These are phyloP conservation scores for Cosmia trapezina DNA, from an alignment of 2,888 invertebrate genomes.

Conservation along the genomic window DNA sequence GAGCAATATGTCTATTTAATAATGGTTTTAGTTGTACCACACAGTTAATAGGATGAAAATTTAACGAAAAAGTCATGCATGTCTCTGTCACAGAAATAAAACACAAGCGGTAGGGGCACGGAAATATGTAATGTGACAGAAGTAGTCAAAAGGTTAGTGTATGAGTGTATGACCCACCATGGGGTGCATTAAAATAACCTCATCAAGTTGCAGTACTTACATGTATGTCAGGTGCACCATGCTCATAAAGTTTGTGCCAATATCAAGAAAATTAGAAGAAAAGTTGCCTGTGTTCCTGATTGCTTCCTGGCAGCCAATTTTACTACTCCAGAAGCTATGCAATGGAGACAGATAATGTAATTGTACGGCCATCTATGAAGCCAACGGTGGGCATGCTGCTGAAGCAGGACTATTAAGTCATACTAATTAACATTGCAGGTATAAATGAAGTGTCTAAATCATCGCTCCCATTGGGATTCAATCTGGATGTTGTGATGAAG, in stretches of 20 bases:
- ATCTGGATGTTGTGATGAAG: slow-evolving; percentile 78
- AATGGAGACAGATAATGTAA: background rate
- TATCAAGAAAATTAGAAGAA: background rate
- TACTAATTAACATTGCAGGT: slow-evolving; percentile 65
- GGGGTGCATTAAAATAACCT: background rate
- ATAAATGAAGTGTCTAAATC: slow-evolving; percentile 76
- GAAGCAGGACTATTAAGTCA: background rate
- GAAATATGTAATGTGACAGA: no score
- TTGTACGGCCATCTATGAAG: background rate
- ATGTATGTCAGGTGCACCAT: background rate
- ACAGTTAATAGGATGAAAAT: no score
- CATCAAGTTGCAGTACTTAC: background rate
- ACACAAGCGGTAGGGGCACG: no score
- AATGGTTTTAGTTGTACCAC: no score
- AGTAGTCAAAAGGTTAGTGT: no score
- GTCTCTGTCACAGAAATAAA: no score
- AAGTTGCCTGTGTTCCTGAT: background rate
- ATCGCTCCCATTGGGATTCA: slow-evolving; percentile 83
- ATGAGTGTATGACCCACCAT: no score
- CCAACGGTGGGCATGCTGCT: no score
- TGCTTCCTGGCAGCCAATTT: background rate
- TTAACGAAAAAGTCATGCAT: no score
- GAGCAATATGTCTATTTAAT: no score
- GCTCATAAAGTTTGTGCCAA: background rate
- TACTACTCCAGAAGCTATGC: background rate